phyloP scores from a whole-genome alignment of 2,797 vertebrate species.

The Chaunax sp. region DNA sequence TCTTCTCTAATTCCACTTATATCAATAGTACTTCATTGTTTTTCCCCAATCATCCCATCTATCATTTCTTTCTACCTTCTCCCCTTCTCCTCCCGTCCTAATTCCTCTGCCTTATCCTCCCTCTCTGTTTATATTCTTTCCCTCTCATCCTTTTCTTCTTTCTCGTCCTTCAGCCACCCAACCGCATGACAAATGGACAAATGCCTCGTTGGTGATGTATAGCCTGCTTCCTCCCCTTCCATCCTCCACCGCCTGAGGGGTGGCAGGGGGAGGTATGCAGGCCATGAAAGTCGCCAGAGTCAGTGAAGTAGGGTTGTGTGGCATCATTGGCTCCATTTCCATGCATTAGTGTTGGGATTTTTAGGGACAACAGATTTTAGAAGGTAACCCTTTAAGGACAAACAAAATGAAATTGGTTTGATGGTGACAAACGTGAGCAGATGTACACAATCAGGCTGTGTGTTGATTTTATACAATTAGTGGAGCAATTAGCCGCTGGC shows the following conservation, averaged over 20 bases:
- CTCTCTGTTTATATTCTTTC: conserved; percentile 5
- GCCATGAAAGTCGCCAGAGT: conserved; percentile 5
- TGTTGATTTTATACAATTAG: too few species aligned
- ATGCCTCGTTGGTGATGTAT: conserved; percentile 55
- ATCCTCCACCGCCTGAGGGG: conserved; percentile 36
- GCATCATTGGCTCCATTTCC: neutral
- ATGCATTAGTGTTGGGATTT: conserved; percentile 1
- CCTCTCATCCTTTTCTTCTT: neutral
- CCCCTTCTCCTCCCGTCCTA: conserved; percentile 23
- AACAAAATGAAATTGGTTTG: too few species aligned
- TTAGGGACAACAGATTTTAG: conserved; percentile 7
- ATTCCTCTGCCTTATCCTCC: conserved; percentile 35
- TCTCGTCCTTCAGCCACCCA: conserved; percentile 40
- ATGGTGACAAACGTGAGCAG: too few species aligned
- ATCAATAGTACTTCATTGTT: neutral
- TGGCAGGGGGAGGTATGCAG: conserved; percentile 25
- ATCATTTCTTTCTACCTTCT: conserved; percentile 1
- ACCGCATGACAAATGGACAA: conserved; percentile 55
- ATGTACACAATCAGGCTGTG: too few species aligned
- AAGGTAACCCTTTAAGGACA: too few species aligned
- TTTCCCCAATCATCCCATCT: neutral
- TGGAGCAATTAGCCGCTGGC: too few species aligned
- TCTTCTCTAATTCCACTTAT: neutral
- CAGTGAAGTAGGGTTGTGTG: conserved; percentile 10
- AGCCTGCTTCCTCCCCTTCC: conserved; percentile 42